Percentiles rank a stretch among this genome's conserved stretches.
Evolutionary conservation across 2,797 vertebrate species (phyloP).

Genomic region (Anomalospiza imberbis): DNA sequence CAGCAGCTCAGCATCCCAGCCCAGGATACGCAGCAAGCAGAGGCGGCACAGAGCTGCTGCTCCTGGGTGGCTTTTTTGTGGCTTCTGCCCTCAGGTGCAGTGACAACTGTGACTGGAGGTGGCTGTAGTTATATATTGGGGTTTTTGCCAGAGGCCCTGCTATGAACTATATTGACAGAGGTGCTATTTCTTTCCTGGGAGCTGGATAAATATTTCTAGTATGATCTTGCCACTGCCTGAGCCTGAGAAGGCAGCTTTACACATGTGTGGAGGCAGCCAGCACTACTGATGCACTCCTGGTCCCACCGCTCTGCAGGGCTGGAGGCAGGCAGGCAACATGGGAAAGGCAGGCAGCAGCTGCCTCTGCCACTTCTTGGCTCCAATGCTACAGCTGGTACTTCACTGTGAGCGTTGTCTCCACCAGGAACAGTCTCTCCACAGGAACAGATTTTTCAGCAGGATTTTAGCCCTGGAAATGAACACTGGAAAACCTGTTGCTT

Average conservation of each 20-base stretch:
- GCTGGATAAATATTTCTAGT: not conserved
- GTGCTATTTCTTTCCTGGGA: not conserved
- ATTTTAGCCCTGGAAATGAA: not conserved
- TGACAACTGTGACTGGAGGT: not conserved
- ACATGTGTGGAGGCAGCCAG: not conserved
- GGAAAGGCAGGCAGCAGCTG: not conserved
- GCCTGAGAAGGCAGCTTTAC: not conserved
- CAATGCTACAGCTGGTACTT: not conserved
- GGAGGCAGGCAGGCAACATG: not conserved
- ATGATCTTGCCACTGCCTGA: not conserved
- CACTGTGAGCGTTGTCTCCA: not conserved
- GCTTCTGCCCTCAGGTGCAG: not conserved
- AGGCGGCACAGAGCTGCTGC: not conserved
- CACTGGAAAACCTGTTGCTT: not conserved
- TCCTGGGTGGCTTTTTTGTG: rapidly evolving
- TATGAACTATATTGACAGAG: not conserved
- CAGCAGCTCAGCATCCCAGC: not conserved
- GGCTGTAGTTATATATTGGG: not conserved
- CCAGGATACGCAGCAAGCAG: not conserved
- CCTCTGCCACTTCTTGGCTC: not conserved
- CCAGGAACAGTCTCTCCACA: not conserved
- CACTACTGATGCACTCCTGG: not conserved
- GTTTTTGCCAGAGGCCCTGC: not conserved
- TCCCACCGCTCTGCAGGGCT: not conserved
- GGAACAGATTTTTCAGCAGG: not conserved